Conservation (phyloP, 2,113 vertebrate species). For the Anguilla japonica region DNA sequence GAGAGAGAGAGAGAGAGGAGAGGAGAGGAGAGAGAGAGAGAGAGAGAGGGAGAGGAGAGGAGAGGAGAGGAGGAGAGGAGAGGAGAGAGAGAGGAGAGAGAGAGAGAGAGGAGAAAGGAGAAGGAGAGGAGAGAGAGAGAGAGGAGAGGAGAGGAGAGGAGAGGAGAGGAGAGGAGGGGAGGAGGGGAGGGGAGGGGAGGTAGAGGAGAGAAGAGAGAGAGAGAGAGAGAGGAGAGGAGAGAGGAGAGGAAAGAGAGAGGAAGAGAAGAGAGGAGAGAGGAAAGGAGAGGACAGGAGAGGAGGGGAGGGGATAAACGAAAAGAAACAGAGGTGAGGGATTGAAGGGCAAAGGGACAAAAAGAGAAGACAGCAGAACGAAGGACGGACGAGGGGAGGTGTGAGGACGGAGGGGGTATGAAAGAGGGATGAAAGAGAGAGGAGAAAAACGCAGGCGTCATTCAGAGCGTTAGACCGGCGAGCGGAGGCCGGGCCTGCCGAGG, state of each 20-base stretch:
- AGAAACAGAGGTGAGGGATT: background rate
- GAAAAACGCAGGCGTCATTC: background rate
- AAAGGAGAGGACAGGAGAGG: background rate
- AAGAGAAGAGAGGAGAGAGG: background rate
- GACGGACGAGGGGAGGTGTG: background rate
- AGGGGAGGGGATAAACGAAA: background rate
- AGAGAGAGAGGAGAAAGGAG: background rate
- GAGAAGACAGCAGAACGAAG: background rate
- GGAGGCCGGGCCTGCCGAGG: background rate
- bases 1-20: background rate
- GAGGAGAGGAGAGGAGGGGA: background rate
- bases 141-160: background rate
- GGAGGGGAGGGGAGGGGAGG: background rate
- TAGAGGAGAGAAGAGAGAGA: background rate
- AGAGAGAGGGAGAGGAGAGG: background rate
- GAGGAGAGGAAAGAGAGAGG: background rate
- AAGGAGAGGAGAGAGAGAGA: background rate
- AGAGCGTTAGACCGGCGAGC: constrained; percentile 21
- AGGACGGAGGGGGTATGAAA: background rate
- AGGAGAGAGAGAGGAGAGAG: background rate
- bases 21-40: background rate
- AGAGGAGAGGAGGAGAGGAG: background rate
- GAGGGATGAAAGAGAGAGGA: background rate
- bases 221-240: background rate
- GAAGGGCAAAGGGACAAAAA: background rate